phyloP scores from a whole-genome alignment of 53 echinoderm and acorn worm genomes.

The Actinopyga echinites region DNA sequence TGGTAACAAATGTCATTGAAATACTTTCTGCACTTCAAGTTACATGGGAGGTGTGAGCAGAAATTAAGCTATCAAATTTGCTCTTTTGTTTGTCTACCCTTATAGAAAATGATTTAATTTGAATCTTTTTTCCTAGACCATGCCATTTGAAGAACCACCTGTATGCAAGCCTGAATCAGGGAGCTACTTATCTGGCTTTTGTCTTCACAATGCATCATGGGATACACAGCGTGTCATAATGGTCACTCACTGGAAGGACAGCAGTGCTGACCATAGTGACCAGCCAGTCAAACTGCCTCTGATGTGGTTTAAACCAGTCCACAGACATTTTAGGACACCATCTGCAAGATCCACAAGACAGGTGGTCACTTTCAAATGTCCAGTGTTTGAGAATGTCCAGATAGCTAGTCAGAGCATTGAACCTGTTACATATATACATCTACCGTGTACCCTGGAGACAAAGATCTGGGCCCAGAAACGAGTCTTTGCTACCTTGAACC shows the following conservation, averaged over 20 bases:
- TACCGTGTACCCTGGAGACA: conserved; percentile 65
- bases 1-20: no score
- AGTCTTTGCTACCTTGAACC: conserved; percentile 14
- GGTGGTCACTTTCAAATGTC: conserved; percentile 39
- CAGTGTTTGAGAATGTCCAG: conserved; percentile 47
- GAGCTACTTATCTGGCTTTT: conserved; percentile 68
- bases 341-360: background rate
- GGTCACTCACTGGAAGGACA: conserved; percentile 17
- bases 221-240: conserved; percentile 36
- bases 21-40: background rate
- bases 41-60: background rate
- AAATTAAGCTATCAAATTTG: no score
- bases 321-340: background rate
- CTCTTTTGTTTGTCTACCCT: no score
- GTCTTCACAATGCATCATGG: conserved; percentile 76
- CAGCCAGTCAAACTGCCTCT: conserved; percentile 52
- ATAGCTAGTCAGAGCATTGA: conserved; percentile 8
- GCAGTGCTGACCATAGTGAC: background rate
- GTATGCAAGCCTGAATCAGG: conserved; percentile 61
- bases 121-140: background rate
- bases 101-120: no score
- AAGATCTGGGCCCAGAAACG: conserved; percentile 70
- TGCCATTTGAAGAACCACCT: conserved; percentile 51
- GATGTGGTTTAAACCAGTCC: conserved; percentile 74
- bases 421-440: conserved; percentile 51